Conservation (phyloP, 2,888 invertebrate genomes). For the Oligia latruncula region DNA sequence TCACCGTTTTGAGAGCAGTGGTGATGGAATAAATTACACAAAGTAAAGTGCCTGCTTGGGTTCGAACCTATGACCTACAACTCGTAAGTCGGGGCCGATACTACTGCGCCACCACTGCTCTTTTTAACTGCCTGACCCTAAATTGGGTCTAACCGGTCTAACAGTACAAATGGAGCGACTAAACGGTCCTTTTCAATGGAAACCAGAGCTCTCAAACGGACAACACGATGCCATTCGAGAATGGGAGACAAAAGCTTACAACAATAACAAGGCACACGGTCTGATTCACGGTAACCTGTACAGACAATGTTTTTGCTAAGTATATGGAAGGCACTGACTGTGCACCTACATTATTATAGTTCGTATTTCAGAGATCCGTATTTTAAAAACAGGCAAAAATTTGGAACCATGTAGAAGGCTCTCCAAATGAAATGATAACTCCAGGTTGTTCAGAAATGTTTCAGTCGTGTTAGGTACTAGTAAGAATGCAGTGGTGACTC, state of each 20-base stretch:
- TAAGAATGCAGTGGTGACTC: too few relatives aligned
- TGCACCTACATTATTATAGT: slow-evolving; percentile 1
- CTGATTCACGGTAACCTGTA: slow-evolving; percentile 56
- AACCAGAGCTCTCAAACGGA: slow-evolving; percentile 22
- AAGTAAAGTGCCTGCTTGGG: too few relatives aligned
- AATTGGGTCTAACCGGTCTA: neutral
- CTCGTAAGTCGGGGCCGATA: neutral
- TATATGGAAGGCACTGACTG: slow-evolving; percentile 9
- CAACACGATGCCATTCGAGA: slow-evolving; percentile 18
- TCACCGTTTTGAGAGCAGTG: neutral
- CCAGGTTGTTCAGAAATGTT: neutral
- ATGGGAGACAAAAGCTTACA: slow-evolving; percentile 39
- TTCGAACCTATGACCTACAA: too few relatives aligned
- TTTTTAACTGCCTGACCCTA: neutral
- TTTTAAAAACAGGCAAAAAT: neutral
- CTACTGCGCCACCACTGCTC: neutral
- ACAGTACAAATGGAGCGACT: neutral
- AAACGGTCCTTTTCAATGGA: slow-evolving; percentile 11
- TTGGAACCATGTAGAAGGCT: neutral
- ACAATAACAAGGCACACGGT: slow-evolving; percentile 58
- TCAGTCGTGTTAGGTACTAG: neutral
- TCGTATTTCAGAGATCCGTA: neutral
- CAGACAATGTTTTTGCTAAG: slow-evolving; percentile 29
- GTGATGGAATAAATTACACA: neutral
- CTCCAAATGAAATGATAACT: neutral